Evolutionary conservation across 1,140 invertebrate species (phyloP).

Genomic region (Drosophila sp.): DNA sequence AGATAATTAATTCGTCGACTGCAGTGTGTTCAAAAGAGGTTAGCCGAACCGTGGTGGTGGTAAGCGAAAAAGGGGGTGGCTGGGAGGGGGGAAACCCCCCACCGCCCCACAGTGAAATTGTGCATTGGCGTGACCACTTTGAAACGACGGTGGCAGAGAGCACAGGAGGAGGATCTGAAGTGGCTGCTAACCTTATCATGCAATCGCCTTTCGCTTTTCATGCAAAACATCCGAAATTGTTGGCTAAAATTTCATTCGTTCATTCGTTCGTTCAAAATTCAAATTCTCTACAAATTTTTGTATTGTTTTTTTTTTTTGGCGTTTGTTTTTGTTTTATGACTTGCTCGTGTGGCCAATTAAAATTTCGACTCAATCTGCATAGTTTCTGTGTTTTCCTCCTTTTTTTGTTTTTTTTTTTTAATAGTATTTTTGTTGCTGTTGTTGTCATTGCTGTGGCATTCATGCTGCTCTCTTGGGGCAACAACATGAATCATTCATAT

Average conservation of each 20-base stretch:
- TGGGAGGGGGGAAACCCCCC: neutral
- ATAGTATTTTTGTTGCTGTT: slow-evolving; percentile 12
- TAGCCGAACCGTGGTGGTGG: slow-evolving; percentile 7
- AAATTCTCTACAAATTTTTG: slow-evolving; percentile 12
- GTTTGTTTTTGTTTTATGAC: slow-evolving; percentile 65
- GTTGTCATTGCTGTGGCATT: slow-evolving; percentile 13
- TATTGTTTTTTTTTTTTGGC: slow-evolving; percentile 7
- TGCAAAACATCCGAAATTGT: slow-evolving; percentile 15
- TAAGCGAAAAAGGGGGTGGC: neutral
- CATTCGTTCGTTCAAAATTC: neutral
- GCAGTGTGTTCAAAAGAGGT: slow-evolving; percentile 48
- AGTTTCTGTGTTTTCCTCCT: slow-evolving; percentile 25
- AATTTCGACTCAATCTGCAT: slow-evolving; percentile 55
- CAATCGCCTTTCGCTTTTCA: slow-evolving; percentile 63
- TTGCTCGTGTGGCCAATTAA: slow-evolving; percentile 74
- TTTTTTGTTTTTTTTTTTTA: slow-evolving; percentile 1
- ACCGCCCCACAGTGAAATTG: neutral
- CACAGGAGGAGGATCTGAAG: neutral
- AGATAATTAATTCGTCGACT: slow-evolving; percentile 76
- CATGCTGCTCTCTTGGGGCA: slow-evolving; percentile 25
- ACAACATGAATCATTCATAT: slow-evolving; percentile 63
- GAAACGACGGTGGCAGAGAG: neutral
- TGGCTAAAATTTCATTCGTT: slow-evolving; percentile 2
- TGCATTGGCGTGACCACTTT: slow-evolving; percentile 25
- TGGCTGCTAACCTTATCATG: slow-evolving; percentile 45